Evolutionary conservation across 2,888 invertebrate genomes (phyloP).

Genomic region (Brachyopa scutellaris): DNA sequence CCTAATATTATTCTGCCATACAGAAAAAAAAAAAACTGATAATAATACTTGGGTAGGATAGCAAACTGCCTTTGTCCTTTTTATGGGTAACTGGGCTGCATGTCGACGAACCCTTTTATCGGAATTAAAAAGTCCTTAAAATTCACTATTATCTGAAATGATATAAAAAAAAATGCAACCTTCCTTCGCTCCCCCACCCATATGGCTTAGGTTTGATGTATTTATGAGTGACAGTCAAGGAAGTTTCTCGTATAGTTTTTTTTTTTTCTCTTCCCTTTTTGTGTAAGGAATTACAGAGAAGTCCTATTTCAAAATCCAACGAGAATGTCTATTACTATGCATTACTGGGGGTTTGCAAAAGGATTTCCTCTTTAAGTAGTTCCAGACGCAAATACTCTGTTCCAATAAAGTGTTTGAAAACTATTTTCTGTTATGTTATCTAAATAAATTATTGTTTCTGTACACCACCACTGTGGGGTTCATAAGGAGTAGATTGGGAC

Average conservation of each 20-base stretch:
- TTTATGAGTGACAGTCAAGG: constrained; percentile 55
- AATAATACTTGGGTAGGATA: constrained; percentile 63
- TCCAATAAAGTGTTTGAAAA: constrained; percentile 34
- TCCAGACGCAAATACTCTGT: too few species aligned
- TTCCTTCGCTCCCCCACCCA: constrained; percentile 10
- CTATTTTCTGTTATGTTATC: constrained; percentile 9
- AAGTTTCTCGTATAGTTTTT: constrained; percentile 19
- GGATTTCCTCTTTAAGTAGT: constrained; percentile 6
- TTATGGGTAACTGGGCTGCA: constrained; percentile 70
- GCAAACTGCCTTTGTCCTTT: constrained; percentile 70
- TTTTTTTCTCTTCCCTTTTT: constrained; percentile 1
- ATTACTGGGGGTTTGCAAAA: constrained; percentile 33
- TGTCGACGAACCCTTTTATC: constrained; percentile 71
- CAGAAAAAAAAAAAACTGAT: constrained; percentile 64
- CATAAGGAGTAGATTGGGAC: too few species aligned
- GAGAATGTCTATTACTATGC: too few species aligned
- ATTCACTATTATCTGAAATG: constrained; percentile 64
- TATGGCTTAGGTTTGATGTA: constrained; percentile 56
- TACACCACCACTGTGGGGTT: neutral
- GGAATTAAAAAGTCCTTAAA: constrained; percentile 71
- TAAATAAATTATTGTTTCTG: constrained; percentile 13
- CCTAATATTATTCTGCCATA: constrained; percentile 57
- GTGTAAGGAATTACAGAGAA: constrained; percentile 16
- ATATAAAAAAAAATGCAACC: constrained; percentile 39
- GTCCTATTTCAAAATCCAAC: too few species aligned